These are phyloP conservation scores for Chloroceryle aenea DNA, from an alignment of 2,113 vertebrate genomes.

Conservation along the genomic window DNA sequence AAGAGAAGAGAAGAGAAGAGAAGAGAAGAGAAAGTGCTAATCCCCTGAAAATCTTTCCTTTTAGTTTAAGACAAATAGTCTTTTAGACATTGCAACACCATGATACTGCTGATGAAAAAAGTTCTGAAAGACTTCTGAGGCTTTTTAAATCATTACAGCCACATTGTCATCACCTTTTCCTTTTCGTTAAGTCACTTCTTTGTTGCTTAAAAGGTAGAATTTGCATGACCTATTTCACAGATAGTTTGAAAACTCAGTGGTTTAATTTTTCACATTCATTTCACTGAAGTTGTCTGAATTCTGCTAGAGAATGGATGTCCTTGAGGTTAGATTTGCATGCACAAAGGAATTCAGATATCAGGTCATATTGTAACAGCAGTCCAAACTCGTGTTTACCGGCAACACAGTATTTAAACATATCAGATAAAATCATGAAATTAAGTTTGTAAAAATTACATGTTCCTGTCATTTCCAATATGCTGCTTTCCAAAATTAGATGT, in stretches of 20 bases:
- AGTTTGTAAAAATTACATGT: background rate
- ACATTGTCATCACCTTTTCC: background rate
- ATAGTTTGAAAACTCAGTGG: background rate
- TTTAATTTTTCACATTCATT: background rate
- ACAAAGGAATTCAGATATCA: background rate
- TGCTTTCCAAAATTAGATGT: background rate
- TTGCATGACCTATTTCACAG: constrained; percentile 11
- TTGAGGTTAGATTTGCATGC: background rate
- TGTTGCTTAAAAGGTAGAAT: constrained; percentile 10
- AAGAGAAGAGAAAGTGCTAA: background rate
- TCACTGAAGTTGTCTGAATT: background rate
- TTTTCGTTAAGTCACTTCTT: constrained; percentile 8
- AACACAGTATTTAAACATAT: background rate
- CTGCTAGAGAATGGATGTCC: background rate
- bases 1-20: background rate
- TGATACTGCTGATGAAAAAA: background rate
- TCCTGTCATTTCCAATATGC: background rate
- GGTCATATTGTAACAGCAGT: background rate
- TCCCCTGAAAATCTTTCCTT: background rate
- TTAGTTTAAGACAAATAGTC: constrained; percentile 10
- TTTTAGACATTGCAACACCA: background rate
- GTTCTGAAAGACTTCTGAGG: background rate
- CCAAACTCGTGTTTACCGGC: background rate
- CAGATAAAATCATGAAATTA: background rate
- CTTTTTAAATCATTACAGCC: background rate